Evolutionary conservation across 2,888 invertebrate species (phyloP).

Genomic region (Caenorhabditis imperialis): DNA sequence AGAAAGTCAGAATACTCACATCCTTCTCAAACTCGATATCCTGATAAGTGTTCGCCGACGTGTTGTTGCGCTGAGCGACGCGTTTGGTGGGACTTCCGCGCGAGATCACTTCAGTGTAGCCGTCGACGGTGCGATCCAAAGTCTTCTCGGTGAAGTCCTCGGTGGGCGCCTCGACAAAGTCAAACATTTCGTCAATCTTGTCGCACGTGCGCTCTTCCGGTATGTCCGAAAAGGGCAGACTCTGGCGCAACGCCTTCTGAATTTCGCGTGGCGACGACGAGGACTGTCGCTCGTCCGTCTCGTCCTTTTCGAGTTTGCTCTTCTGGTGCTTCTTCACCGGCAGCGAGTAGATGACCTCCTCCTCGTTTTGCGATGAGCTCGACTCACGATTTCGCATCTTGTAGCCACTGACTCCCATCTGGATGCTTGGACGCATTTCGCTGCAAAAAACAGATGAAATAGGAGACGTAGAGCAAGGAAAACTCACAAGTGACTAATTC

Average conservation of each 20-base stretch:
- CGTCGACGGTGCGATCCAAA: constrained; percentile 27
- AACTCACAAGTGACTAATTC: constrained; percentile 37
- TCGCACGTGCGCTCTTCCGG: constrained; percentile 54
- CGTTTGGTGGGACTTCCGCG: constrained; percentile 12
- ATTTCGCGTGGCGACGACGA: constrained; percentile 9
- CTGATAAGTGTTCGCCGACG: constrained; percentile 41
- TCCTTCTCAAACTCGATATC: constrained; percentile 42
- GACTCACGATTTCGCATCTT: constrained; percentile 19
- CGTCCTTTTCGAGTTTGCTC: constrained; percentile 8
- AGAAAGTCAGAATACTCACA: constrained; percentile 7
- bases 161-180: constrained; percentile 57
- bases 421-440: constrained; percentile 48
- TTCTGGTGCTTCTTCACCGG: constrained; percentile 16
- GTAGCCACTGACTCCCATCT: constrained; percentile 45
- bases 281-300: constrained; percentile 35
- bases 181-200: constrained; percentile 60
- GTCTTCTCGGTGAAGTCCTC: constrained; percentile 44
- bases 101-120: constrained; percentile 31
- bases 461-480: not conserved
- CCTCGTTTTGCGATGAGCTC: not conserved
- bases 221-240: constrained; percentile 53
- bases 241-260: constrained; percentile 17
- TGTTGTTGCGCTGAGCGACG: not conserved
- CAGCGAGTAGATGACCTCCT: constrained; percentile 36
- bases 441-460: constrained; percentile 4